phyloP scores from a whole-genome alignment of 2,888 invertebrate species.

The Spodoptera littoralis region DNA sequence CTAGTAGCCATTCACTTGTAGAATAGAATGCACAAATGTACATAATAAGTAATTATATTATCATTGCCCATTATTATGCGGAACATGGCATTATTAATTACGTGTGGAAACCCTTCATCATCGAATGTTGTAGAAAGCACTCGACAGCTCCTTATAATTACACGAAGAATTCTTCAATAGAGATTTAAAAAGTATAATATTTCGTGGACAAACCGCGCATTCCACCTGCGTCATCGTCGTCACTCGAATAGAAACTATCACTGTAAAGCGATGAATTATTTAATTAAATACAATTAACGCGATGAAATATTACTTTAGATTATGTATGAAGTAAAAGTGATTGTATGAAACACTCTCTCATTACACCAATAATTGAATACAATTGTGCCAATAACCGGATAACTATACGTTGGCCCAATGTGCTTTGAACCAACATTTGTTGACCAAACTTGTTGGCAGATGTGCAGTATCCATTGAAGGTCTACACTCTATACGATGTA shows the following conservation, averaged over 20 bases:
- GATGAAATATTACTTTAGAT: conserved; percentile 39
- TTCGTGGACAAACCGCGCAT: not conserved
- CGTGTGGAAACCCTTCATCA: too few relatives aligned
- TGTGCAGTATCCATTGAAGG: not conserved
- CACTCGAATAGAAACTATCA: conserved; percentile 30
- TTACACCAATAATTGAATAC: conserved; percentile 26
- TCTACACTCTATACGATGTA: not conserved
- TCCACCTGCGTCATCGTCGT: conserved; percentile 2
- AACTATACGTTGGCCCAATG: conserved; percentile 5
- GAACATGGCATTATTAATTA: too few relatives aligned
- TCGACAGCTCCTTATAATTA: too few relatives aligned
- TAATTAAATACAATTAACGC: conserved; percentile 50
- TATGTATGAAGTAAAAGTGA: conserved; percentile 48
- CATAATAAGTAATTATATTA: too few relatives aligned
- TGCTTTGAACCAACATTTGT: conserved; percentile 1
- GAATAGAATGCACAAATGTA: too few relatives aligned
- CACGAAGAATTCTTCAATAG: too few relatives aligned
- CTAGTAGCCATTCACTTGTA: too few relatives aligned
- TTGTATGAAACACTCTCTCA: conserved; percentile 35
- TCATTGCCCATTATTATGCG: too few relatives aligned
- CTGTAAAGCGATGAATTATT: conserved; percentile 24
- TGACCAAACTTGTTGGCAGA: not conserved
- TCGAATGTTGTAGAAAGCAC: too few relatives aligned
- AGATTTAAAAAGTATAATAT: too few relatives aligned
- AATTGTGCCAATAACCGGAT: conserved; percentile 24